Evolutionary conservation across 2,797 vertebrate species (phyloP).

Genomic region (Dallia pectoralis): DNA sequence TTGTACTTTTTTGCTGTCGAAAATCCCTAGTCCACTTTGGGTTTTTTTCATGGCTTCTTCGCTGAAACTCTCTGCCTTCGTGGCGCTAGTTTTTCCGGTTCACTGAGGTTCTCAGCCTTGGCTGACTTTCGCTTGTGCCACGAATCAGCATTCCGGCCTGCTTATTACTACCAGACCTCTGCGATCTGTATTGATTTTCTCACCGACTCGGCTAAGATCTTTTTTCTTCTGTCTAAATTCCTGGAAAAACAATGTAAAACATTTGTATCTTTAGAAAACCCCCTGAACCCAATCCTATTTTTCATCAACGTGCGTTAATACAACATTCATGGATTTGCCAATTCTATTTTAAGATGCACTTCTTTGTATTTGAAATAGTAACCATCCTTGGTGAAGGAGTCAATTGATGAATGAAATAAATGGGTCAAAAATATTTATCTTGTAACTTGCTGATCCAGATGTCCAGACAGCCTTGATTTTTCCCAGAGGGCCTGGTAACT

Average conservation of each 20-base stretch:
- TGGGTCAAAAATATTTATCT: conserved; percentile 58
- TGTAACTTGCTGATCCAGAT: conserved; percentile 35
- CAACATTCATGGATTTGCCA: not conserved
- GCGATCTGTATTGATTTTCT: conserved; percentile 46
- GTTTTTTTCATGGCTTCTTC: conserved; percentile 16
- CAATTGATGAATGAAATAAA: conserved; percentile 34
- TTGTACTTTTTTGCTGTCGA: not conserved
- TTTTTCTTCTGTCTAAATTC: conserved; percentile 38
- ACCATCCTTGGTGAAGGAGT: not conserved
- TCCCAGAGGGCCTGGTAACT: conserved; percentile 45
- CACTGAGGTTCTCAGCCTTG: conserved; percentile 10
- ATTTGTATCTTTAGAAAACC: conserved; percentile 33
- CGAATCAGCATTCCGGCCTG: conserved; percentile 39
- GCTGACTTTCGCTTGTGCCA: conserved; percentile 19
- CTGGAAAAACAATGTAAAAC: conserved; percentile 43
- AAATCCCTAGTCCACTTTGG: not conserved
- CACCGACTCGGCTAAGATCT: conserved; percentile 35
- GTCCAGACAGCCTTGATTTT: conserved; percentile 43
- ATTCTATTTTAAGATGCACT: conserved; percentile 2
- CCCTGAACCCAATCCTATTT: conserved; percentile 39
- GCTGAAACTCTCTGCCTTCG: conserved; percentile 26
- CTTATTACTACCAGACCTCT: conserved; percentile 52
- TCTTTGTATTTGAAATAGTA: not conserved
- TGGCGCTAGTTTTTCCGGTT: conserved; percentile 15
- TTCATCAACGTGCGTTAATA: conserved; percentile 16